Conservation (phyloP, 2,797 vertebrate species). For the Clarias pachynema region DNA sequence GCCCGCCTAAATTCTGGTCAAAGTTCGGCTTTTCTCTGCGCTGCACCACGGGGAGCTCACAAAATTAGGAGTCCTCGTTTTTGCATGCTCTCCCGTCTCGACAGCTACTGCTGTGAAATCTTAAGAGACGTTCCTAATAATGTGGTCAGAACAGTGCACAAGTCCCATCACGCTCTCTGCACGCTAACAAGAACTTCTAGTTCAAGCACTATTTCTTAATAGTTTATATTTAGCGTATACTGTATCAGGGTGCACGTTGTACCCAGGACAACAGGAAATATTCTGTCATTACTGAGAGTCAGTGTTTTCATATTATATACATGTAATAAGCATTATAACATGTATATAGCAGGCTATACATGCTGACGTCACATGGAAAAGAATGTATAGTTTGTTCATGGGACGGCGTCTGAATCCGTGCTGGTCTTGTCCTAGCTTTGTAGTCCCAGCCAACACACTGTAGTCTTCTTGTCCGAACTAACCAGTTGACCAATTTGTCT, state of each 20-base stretch:
- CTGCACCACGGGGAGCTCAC: constrained; percentile 59
- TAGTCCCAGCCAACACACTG: not conserved
- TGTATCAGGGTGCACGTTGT: constrained; percentile 3
- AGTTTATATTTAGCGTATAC: not conserved
- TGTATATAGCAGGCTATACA: constrained; percentile 72
- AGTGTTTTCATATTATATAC: constrained; percentile 66
- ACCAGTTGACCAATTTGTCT: not conserved
- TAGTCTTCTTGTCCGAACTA: constrained; percentile 21
- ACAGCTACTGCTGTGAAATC: constrained; percentile 56
- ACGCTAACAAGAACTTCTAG: constrained; percentile 24
- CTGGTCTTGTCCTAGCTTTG: constrained; percentile 59
- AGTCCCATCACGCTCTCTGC: constrained; percentile 43
- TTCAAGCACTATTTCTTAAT: constrained; percentile 12
- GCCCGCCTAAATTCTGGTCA: constrained; percentile 69
- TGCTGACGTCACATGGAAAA: constrained; percentile 49
- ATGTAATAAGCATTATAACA: constrained; percentile 66
- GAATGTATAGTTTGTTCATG: constrained; percentile 66
- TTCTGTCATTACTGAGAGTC: constrained; percentile 75
- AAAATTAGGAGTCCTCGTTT: constrained; percentile 56
- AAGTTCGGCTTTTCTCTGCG: constrained; percentile 56
- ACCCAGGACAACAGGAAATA: constrained; percentile 49
- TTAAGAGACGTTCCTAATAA: constrained; percentile 54
- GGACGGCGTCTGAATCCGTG: constrained; percentile 46
- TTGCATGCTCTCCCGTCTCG: constrained; percentile 50
- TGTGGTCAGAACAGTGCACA: constrained; percentile 40